These are phyloP conservation scores for Scolopax bukidnonensis DNA, from an alignment of 2,797 vertebrate species.

Conservation along the genomic window DNA sequence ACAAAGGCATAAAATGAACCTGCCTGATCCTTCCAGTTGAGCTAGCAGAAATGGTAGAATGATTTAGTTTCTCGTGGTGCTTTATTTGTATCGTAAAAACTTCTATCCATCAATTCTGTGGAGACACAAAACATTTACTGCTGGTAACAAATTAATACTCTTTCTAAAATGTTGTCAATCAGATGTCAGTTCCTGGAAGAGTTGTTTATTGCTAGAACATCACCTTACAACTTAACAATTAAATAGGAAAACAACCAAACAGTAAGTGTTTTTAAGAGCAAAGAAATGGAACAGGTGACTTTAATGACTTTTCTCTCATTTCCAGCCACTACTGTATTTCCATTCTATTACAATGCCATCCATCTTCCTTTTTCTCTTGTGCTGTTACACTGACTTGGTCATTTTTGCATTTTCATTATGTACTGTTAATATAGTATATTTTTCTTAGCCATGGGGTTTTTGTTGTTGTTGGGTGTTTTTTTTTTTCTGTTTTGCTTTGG, in stretches of 20 bases:
- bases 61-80: conserved; percentile 8
- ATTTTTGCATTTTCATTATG: not conserved
- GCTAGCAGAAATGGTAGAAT: not conserved
- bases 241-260: conserved; percentile 4
- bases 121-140: conserved; percentile 16
- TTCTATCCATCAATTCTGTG: conserved; percentile 18
- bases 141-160: conserved; percentile 34
- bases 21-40: not conserved
- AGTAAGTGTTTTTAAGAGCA: not conserved
- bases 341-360: not conserved
- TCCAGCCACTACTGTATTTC: not conserved
- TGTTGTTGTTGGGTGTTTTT: too few relatives aligned
- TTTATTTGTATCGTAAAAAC: conserved; percentile 28
- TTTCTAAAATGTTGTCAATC: conserved; percentile 45
- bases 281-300: not conserved
- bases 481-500: not conserved
- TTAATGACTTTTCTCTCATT: not conserved
- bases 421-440: not conserved
- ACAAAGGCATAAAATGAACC: not conserved
- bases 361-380: not conserved
- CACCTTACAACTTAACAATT: conserved; percentile 23
- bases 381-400: not conserved
- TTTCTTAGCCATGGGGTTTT: not conserved
- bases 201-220: conserved; percentile 6
- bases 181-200: conserved; percentile 16